Evolutionary conservation across 92 coral and sea anemone species (phyloP).

Genomic region (Scolanthus callimorphus): DNA sequence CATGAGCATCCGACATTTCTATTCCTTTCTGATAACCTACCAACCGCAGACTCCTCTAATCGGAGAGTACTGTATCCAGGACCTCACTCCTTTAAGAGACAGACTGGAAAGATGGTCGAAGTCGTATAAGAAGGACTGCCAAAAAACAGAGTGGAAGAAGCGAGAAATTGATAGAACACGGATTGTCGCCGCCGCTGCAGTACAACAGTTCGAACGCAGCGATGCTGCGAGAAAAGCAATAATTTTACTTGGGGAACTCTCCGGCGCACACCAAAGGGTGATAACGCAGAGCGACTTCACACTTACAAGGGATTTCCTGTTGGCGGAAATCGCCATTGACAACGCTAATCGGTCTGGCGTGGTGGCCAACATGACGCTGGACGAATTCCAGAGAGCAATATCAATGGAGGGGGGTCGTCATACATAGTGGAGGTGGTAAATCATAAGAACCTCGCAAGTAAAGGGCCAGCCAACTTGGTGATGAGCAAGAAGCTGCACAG

Average conservation of each 20-base stretch:
- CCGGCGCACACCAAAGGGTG: slow-evolving; percentile 15
- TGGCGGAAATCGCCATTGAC: slow-evolving; percentile 50
- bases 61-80: slow-evolving; percentile 20
- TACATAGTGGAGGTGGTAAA: slow-evolving; percentile 13
- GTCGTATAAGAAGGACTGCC: slow-evolving; percentile 35
- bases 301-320: slow-evolving; percentile 40
- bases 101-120: slow-evolving; percentile 50
- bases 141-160: slow-evolving; percentile 30
- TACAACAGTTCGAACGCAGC: slow-evolving; percentile 26
- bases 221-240: slow-evolving; percentile 43
- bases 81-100: slow-evolving; percentile 25
- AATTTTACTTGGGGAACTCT: slow-evolving; percentile 16
- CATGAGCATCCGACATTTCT: slow-evolving; percentile 62
- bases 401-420: neutral
- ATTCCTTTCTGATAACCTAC: slow-evolving; percentile 42
- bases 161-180: slow-evolving; percentile 8
- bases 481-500: slow-evolving; percentile 31
- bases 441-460: slow-evolving; percentile 47
- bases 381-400: slow-evolving; percentile 33
- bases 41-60: slow-evolving; percentile 45
- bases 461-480: slow-evolving; percentile 52
- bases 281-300: slow-evolving; percentile 32
- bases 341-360: slow-evolving; percentile 64
- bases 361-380: slow-evolving; percentile 49
- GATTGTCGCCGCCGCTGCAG: slow-evolving; percentile 5